Evolutionary conservation across 2,113 vertebrate species (phyloP).

Genomic region (Ivindomyrus marchei): DNA sequence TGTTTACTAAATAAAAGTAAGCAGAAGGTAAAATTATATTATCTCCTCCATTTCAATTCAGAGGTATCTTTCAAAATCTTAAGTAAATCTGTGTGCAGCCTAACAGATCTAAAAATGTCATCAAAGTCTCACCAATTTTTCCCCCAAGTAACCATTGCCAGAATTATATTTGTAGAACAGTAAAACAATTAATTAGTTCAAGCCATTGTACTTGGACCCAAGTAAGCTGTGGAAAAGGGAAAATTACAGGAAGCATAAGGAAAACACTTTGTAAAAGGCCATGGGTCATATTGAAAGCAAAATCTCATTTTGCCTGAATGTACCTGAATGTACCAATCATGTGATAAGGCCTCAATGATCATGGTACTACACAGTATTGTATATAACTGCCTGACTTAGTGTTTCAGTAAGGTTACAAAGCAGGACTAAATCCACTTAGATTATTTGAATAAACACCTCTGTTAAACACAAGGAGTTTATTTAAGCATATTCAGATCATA

Average conservation of each 20-base stretch:
- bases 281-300: background rate
- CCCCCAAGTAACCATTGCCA: background rate
- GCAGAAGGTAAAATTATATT: background rate
- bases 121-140: background rate
- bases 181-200: background rate
- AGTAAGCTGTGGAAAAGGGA: background rate
- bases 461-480: constrained; percentile 19
- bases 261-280: background rate
- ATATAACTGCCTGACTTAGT: background rate
- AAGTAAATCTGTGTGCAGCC: background rate
- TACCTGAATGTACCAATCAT: background rate
- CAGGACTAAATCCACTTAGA: background rate
- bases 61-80: background rate
- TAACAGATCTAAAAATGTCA: background rate
- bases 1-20: background rate
- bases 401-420: background rate
- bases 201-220: constrained; percentile 6
- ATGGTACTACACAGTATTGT: background rate
- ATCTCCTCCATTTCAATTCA: background rate
- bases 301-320: background rate
- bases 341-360: background rate
- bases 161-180: background rate
- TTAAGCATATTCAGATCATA: constrained; percentile 26
- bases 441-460: constrained; percentile 17
- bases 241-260: background rate